phyloP scores from a whole-genome alignment of 1,140 invertebrate genomes.

The Tyrophagus putrescentiae region DNA sequence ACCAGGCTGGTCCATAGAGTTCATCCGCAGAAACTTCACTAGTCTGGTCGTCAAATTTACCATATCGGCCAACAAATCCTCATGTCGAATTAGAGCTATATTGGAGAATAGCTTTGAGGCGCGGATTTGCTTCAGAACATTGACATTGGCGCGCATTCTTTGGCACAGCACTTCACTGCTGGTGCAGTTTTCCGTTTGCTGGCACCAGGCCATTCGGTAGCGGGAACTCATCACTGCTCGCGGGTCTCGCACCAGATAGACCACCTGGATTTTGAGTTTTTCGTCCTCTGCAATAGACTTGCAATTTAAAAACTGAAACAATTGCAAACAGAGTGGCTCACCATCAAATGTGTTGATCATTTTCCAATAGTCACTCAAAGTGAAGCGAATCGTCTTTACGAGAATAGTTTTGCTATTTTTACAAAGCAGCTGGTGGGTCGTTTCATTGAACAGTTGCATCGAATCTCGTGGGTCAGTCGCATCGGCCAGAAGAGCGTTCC shows the following conservation, averaged over 20 bases:
- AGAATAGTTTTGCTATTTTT: neutral
- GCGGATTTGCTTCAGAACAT: slow-evolving; percentile 18
- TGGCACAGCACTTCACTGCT: slow-evolving; percentile 20
- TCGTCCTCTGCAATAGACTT: neutral
- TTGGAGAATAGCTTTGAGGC: slow-evolving; percentile 13
- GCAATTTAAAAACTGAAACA: neutral
- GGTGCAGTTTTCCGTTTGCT: slow-evolving; percentile 23
- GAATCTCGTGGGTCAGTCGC: neutral
- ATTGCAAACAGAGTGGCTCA: neutral
- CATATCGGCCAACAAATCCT: slow-evolving; percentile 25
- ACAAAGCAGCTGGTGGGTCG: slow-evolving; percentile 3
- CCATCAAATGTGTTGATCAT: too few relatives aligned
- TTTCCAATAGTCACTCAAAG: neutral
- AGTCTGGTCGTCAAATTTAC: slow-evolving; percentile 20
- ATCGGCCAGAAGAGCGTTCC: neutral
- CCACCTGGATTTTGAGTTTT: slow-evolving; percentile 22
- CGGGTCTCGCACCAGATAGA: slow-evolving; percentile 27
- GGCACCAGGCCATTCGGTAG: slow-evolving; percentile 23
- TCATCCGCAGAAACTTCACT: slow-evolving; percentile 24
- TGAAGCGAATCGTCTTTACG: slow-evolving; percentile 16
- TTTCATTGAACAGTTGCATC: slow-evolving; percentile 10
- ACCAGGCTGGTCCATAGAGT: slow-evolving; percentile 7
- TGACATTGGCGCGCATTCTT: slow-evolving; percentile 19
- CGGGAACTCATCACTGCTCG: slow-evolving; percentile 27
- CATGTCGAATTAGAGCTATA: slow-evolving; percentile 22